Conservation (phyloP, 1,140 invertebrate genomes). For the Drosophila melanica region DNA sequence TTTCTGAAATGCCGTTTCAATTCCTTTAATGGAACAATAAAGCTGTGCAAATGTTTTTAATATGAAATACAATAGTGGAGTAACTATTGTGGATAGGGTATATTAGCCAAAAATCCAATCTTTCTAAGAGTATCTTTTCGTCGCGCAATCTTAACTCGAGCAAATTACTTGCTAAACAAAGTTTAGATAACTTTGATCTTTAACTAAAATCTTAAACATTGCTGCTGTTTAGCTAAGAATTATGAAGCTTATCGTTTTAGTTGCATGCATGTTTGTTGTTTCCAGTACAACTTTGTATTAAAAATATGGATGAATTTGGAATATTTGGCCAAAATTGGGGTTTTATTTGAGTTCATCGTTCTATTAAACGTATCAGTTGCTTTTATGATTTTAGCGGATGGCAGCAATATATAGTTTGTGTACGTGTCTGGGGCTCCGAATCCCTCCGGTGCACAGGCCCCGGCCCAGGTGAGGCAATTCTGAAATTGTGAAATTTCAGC, state of each 20-base stretch:
- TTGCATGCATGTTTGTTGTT: no score
- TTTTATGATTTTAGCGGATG: constrained; percentile 8
- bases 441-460: constrained; percentile 45
- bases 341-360: constrained; percentile 10
- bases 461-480: constrained; percentile 42
- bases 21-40: neutral
- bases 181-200: neutral
- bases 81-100: no score
- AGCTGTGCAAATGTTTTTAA: neutral
- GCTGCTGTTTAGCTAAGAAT: neutral
- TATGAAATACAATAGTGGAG: no score
- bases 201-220: neutral
- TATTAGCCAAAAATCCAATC: no score
- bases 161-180: no score
- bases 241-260: neutral
- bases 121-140: no score
- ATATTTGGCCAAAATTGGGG: neutral
- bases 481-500: constrained; percentile 78
- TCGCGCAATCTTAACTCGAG: no score
- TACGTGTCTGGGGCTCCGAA: constrained; percentile 49
- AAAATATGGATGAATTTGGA: neutral
- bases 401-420: constrained; percentile 30
- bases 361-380: constrained; percentile 1
- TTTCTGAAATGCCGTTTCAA: neutral
- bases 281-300: constrained; percentile 5